phyloP scores from a whole-genome alignment of 2,113 vertebrate species.

The Natator depressus region DNA sequence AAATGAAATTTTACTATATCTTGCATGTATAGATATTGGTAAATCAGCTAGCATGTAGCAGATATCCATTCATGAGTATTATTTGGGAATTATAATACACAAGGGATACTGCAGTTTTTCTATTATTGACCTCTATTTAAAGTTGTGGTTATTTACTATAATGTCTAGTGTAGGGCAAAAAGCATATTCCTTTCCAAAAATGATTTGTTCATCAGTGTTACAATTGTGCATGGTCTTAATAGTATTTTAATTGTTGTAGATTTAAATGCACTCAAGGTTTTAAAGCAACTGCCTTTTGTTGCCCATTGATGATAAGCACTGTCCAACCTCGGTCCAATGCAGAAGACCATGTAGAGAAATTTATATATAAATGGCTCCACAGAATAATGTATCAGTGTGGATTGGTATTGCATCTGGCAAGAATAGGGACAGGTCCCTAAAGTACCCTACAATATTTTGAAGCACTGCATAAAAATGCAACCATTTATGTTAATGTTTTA shows the following conservation, averaged over 20 bases:
- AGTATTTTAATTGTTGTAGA: background rate
- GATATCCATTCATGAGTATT: background rate
- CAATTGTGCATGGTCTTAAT: background rate
- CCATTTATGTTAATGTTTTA: background rate
- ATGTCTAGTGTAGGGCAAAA: background rate
- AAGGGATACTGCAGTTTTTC: background rate
- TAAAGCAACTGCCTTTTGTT: background rate
- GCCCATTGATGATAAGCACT: background rate
- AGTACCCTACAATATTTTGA: background rate
- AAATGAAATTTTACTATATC: background rate
- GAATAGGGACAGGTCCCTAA: background rate
- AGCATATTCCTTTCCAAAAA: background rate
- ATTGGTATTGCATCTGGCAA: background rate
- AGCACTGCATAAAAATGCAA: background rate
- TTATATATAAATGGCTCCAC: conserved; percentile 17
- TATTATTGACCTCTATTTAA: background rate
- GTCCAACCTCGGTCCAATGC: background rate
- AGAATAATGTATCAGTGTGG: conserved; percentile 15
- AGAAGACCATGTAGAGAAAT: background rate
- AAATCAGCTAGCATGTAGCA: background rate
- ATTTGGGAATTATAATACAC: background rate
- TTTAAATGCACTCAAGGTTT: background rate
- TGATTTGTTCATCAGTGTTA: background rate
- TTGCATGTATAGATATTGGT: background rate
- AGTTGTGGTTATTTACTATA: background rate